Evolutionary conservation across 1,140 invertebrate species (phyloP).

Genomic region (Sitobion miscanthi): DNA sequence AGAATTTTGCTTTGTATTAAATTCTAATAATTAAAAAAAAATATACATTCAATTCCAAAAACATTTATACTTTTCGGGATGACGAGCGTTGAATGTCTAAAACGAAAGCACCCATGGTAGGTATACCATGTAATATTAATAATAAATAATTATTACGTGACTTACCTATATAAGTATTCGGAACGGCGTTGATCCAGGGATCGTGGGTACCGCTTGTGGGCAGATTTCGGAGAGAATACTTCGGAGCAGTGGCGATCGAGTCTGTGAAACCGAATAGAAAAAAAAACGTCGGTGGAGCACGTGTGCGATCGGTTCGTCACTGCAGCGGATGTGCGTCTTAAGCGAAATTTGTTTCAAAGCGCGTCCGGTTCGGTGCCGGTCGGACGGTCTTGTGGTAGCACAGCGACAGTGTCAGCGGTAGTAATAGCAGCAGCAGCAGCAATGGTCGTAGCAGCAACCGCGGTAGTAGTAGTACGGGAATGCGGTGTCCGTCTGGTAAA

Average conservation of each 20-base stretch:
- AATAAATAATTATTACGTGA: not conserved
- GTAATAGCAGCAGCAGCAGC: too few species aligned
- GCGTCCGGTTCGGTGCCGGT: not conserved
- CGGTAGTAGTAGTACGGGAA: not conserved
- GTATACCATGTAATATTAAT: not conserved
- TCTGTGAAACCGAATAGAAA: not conserved
- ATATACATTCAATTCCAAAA: not conserved
- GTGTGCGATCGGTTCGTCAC: not conserved
- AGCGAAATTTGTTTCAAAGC: not conserved
- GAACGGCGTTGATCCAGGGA: not conserved
- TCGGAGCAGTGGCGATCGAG: not conserved
- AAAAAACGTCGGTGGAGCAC: not conserved
- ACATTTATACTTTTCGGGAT: not conserved
- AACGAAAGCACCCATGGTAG: not conserved
- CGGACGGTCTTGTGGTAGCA: not conserved
- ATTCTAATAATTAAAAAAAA: not conserved
- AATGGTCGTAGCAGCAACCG: too few species aligned
- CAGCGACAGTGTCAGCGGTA: too few species aligned
- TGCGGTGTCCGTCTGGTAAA: constrained; percentile 36
- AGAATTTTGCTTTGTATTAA: too few species aligned
- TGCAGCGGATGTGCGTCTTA: not conserved
- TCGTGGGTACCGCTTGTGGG: not conserved
- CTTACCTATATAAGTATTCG: not conserved
- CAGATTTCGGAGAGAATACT: not conserved
- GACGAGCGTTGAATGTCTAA: not conserved